Evolutionary conservation across 1,140 invertebrate genomes (phyloP).

Genomic region (Cherax quadricarinatus): DNA sequence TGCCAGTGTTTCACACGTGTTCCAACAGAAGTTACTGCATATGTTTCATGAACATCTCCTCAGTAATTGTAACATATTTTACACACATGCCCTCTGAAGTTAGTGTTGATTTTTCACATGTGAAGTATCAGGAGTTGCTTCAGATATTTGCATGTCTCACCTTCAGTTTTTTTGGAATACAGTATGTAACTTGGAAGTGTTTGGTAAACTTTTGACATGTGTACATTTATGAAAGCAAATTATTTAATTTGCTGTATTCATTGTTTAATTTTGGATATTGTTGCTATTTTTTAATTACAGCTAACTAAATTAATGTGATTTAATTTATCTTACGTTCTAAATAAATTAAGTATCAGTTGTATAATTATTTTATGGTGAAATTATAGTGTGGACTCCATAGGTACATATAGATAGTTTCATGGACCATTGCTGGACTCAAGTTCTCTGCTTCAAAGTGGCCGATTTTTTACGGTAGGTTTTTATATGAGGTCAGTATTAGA

Average conservation of each 20-base stretch:
- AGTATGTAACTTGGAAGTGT: not conserved
- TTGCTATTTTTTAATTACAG: not conserved
- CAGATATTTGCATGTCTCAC: slow-evolving; percentile 3
- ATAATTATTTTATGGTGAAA: not conserved
- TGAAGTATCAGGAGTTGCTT: slow-evolving; percentile 6
- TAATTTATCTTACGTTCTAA: not conserved
- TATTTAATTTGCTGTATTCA: not conserved
- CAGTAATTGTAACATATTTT: not conserved
- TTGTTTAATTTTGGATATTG: slow-evolving; percentile 10
- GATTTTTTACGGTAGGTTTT: slow-evolving; percentile 69
- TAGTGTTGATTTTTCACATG: slow-evolving; percentile 12
- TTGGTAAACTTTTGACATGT: slow-evolving; percentile 4
- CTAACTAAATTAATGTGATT: not conserved
- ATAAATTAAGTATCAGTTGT: not conserved
- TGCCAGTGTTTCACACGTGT: slow-evolving; percentile 31
- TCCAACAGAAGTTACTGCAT: slow-evolving; percentile 2
- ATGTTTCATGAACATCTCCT: not conserved
- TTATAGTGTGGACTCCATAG: not conserved
- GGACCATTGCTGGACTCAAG: slow-evolving; percentile 55
- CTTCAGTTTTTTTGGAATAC: not conserved
- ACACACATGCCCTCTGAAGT: not conserved
- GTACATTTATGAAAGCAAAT: slow-evolving; percentile 1
- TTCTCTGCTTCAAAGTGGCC: slow-evolving; percentile 58
- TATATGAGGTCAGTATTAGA: slow-evolving; percentile 71
- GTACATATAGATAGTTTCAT: slow-evolving; percentile 43